phyloP scores from a whole-genome alignment of 92 coral and sea anemone genomes.

The Desmophyllum pertusum region DNA sequence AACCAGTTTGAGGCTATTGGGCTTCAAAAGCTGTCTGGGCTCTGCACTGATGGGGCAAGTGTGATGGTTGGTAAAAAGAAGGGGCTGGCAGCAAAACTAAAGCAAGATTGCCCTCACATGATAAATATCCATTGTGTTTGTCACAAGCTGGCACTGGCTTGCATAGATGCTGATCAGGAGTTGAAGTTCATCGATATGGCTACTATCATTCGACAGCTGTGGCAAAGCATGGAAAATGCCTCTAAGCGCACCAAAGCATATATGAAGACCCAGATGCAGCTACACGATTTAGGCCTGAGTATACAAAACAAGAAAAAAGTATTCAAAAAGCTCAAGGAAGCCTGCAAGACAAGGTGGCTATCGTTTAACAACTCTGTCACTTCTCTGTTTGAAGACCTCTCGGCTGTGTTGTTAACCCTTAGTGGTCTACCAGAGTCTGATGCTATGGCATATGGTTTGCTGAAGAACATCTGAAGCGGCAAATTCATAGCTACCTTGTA shows the following conservation, averaged over 20 bases:
- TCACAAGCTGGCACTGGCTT: constrained; percentile 47
- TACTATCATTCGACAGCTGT: constrained; percentile 43
- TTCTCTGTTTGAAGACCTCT: constrained; percentile 31
- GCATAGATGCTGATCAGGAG: constrained; percentile 41
- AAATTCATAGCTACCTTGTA: constrained; percentile 34
- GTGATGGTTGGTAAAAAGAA: constrained; percentile 44
- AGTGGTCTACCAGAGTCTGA: constrained; percentile 25
- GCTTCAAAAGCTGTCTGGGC: constrained; percentile 17
- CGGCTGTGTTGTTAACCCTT: constrained; percentile 21
- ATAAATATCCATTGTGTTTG: constrained; percentile 41
- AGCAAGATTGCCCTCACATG: constrained; percentile 34
- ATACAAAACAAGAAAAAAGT: constrained; percentile 26
- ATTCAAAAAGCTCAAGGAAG: constrained; percentile 41
- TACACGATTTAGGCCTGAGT: constrained; percentile 41
- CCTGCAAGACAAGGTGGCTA: constrained; percentile 44
- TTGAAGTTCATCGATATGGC: constrained; percentile 43
- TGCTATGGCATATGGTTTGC: constrained; percentile 37
- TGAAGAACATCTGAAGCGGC: constrained; percentile 26
- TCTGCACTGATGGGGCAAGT: constrained; percentile 32
- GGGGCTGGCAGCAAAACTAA: constrained; percentile 39
- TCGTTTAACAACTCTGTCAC: constrained; percentile 39
- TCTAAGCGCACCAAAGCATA: constrained; percentile 45
- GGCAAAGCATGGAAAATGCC: constrained; percentile 45
- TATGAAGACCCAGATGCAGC: constrained; percentile 42
- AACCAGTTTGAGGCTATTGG: constrained; percentile 24